Conservation (phyloP, 2,113 vertebrate species). For the Leiothrix lutea region DNA sequence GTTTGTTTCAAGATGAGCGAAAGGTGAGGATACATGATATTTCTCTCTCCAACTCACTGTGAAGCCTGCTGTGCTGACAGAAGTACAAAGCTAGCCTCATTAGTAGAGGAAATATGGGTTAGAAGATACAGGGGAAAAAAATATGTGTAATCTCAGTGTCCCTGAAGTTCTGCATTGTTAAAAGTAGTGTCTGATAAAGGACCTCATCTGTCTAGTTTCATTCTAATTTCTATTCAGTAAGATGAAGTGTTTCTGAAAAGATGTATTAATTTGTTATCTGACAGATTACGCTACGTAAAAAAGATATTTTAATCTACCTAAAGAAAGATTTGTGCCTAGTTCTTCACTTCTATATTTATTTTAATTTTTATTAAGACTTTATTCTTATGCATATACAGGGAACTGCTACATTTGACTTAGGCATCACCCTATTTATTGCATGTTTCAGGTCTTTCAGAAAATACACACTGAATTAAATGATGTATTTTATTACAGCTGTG, state of each 20-base stretch:
- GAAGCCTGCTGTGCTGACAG: not conserved
- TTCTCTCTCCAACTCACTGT: not conserved
- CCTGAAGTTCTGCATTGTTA: not conserved
- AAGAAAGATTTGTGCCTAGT: not conserved
- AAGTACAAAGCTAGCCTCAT: not conserved
- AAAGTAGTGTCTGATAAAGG: not conserved
- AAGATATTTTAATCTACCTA: not conserved
- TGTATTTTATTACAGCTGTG: not conserved
- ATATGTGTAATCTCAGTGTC: not conserved
- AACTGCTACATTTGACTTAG: not conserved
- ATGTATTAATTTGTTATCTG: not conserved
- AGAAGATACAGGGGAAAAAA: not conserved
- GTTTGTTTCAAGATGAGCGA: not conserved
- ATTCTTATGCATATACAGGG: not conserved
- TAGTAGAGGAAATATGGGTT: not conserved
- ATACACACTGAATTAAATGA: not conserved
- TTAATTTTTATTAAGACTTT: not conserved
- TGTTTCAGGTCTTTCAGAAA: not conserved
- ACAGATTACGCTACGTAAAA: not conserved
- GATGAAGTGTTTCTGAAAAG: not conserved
- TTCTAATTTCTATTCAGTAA: not conserved
- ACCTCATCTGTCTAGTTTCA: not conserved
- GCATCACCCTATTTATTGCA: not conserved
- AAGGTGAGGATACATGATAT: not conserved
- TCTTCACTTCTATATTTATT: not conserved